Base-by-base conservation (phyloP, 2,797 vertebrate species). In the Podarcis lilfordi region DNA sequence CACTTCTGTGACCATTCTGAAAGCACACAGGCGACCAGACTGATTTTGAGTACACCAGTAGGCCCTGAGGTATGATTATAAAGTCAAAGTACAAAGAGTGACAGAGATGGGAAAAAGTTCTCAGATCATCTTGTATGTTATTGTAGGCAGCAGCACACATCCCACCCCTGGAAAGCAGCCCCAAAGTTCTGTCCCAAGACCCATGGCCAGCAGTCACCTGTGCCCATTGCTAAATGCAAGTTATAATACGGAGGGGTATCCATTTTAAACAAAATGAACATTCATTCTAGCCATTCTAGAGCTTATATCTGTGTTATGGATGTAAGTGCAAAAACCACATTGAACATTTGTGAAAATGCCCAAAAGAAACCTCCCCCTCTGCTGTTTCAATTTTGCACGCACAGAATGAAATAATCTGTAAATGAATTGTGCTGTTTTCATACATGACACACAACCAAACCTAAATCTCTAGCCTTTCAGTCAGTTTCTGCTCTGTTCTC, bases 401-500 rank as follows among this genome's bases (percentile, higher is more conserved):
- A 40, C 45, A 87, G 59, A 75, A 43, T 23, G 50, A 77, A 83
- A 37, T 55, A 75, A 64, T 35, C 32, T 5, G 1, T 32, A 71
- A 29, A 5, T 8, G 5, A 21, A n/a, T 40, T 59, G 45, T 59
- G 87, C 32, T 0, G 0, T 0, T 79, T 61, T 80, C 88, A 64
- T 32, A 37, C 50, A 2, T 0, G 0, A 0, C 61, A 29, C 29
- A 82, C 29, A n/a, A 78, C 61, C 17, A 15, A n/a, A 80, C n/a
- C 43, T 55, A 69, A 21, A 90, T 80, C 69, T 45, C 11, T 68
- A 68, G 78, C 25, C 35, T 0, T 64, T 23, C 5, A 23, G 61
- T 64, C 61, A 64, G 61, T 64, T 86, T 88, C 78, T 0, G 0
- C 74, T 71, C 76, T 13, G 78, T 71, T 69, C 15, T n/a, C 8